Base-by-base conservation (phyloP, 2,113 vertebrate species). In the Oncorhynchus mykiss region DNA sequence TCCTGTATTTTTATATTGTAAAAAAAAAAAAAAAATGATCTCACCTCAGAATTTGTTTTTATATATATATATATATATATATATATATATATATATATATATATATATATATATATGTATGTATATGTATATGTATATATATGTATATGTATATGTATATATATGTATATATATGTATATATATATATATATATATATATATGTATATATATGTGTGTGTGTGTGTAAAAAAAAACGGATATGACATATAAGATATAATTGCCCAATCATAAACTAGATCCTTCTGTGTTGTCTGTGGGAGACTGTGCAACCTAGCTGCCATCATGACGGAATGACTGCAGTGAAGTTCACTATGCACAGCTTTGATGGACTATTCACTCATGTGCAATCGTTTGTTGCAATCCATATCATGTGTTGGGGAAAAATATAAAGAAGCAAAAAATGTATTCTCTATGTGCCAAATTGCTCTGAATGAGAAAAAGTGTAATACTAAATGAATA, bases 1-100 rank as follows among this genome's bases (percentile, higher is more conserved):
- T 92, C 85, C 82, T 87, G 91, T 93, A 93, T 94, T 94, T 94
- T 94, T 93, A 80, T 93, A 93, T 84, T 86, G 77, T 86, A 89
- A 81, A 88, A 85, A 34, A 31, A 1, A 49, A n/a, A n/a, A n/a
- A 72, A 73, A 77, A 77, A 67, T 76, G 75, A 83, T 84, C 71
- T 84, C 85, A 85, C 76, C 82, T 82, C 73, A 82, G 83, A 85
- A 81, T 92, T 85, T 89, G 82, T 88, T 90, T 85, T 88, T 90
- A 90, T 68, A 88, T 90, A 84, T 88, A 82, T 45, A 1, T 5
- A 88, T 2, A 24, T 24, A 24, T 24, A 24, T n/a, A n/a, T 90
- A 90, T 68, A 88, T 90, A 84, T 88, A 82, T 45, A 1, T 5
- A 88, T 2, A 24, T 24, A 24, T 24, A 24, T 90, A 90, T 68